These are phyloP conservation scores for Sardinella longiceps DNA, from an alignment of 2,797 vertebrate genomes.

Conservation along the genomic window DNA sequence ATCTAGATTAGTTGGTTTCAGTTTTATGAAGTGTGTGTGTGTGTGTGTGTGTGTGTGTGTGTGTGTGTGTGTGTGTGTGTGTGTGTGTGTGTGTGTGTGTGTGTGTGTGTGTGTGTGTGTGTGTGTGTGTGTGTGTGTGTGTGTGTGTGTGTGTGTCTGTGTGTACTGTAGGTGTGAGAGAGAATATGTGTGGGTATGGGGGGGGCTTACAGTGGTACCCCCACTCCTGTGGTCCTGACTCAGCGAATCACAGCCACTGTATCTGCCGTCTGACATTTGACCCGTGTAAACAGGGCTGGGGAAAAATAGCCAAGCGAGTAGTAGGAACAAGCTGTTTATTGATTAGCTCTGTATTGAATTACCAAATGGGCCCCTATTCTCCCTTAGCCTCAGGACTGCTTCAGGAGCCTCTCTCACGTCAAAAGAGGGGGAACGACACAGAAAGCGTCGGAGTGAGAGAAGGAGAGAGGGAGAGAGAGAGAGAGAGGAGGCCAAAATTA, in stretches of 20 bases:
- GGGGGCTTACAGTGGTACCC: neutral
- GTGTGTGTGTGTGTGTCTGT: neutral
- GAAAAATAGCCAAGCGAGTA: conserved; percentile 56
- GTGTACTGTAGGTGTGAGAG: neutral
- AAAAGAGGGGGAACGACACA: conserved; percentile 13
- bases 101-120: neutral
- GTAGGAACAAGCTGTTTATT: conserved; percentile 56
- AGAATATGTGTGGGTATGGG: neutral
- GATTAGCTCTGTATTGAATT: conserved; percentile 64
- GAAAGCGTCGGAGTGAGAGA: neutral
- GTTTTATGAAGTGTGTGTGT: too few relatives aligned
- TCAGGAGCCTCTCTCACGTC: conserved; percentile 44
- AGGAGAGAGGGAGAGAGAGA: conserved; percentile 5
- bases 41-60: too few relatives aligned
- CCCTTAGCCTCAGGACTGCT: conserved; percentile 38
- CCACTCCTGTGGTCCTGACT: conserved; percentile 23
- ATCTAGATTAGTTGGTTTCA: too few relatives aligned
- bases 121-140: neutral
- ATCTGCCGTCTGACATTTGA: conserved; percentile 49
- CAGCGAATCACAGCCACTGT: neutral
- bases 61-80: neutral
- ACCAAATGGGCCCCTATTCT: conserved; percentile 53
- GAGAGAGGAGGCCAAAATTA: conserved; percentile 50
- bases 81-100: neutral
- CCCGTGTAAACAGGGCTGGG: conserved; percentile 55